Evolutionary conservation across 2,113 vertebrate genomes (phyloP), one percentile per base, ranked within the genome.

Genomic region (Erinaceus europaeus): DNA sequence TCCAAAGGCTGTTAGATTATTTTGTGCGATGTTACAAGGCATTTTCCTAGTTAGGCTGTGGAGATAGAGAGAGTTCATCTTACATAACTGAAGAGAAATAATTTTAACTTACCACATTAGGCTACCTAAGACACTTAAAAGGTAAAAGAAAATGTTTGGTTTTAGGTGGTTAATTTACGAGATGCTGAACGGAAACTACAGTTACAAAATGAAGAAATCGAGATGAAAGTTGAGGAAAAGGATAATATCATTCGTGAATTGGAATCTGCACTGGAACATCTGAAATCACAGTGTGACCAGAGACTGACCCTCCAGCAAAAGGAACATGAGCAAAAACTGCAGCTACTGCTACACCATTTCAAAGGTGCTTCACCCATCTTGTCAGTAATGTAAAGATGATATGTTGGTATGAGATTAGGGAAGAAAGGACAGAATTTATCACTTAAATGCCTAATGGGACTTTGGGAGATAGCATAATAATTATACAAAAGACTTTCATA

Each of bases 301-400:
- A 97, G 96, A 88, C 94, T 98, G 75, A 98, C 96, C 2, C 92
- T 98, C 53, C 98, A 98, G 83, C 98, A 98, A 36, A 97, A 95
- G 92, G 98, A 98, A 23, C 96, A 98, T 6, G 98, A 99, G 78
- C 98, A 96, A 93, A 98, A 97, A 95, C 91, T 98, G 73, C 98
- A 98, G 85, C 69, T 98, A 15, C 91, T 99, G 34, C 77, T 98
- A 72, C 94, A 96, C 89, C 90, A 98, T 89, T 97, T 98, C 86
- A 97, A 96, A 98, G 98, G 98, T 98, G 96, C 71, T 32, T 74
- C 44, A 4, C 64, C 18, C 13, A 83, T 73, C 93, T 52, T 13
- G 64, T 91, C 57, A 4, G n/a, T 50, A 77, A 38, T 4, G 17
- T 32, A 53, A 55, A 40, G 36, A 36, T 32, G 6, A 42, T 48